Base-by-base conservation (phyloP, 1,140 invertebrate genomes). In the Episyrphus balteatus region DNA sequence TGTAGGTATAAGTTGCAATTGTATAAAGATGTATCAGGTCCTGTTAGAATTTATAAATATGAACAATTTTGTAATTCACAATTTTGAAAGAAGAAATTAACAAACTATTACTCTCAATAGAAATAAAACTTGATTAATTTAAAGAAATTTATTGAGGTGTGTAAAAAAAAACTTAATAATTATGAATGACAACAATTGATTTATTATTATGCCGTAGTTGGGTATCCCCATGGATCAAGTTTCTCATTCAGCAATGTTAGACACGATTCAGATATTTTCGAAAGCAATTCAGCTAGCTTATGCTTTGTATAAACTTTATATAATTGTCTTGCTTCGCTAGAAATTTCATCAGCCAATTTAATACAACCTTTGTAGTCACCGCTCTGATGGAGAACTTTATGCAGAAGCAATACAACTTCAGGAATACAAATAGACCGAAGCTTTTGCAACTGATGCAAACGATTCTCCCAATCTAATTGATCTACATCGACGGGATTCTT, bases 351-450 rank as follows among this genome's bases (percentile, higher is more conserved):
- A 6, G 86, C 81, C 10, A 95, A 61, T 58, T 87, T 79, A 15
- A 93, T 62, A 58, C 85, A 86, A 62, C 88, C 84, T 34, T 79
- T 74, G 55, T 86, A 83, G 51, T 85, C 77, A 52, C 78, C 79
- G 56, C 84, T 85, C 51, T 77, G 74, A 39, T 81, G 79, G 59
- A 95, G 75, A 8, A 95, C 82, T 40, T 80, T 84, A 53, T 88
- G 78, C 5, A 95, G 71, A 10, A 95, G 72, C 39, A 90, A 72
- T 5, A 81, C 78, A 39, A 92, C 74, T 73, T 90, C 84, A 5
- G 92, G 92, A 55, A 97, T 81, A 58, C 86, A 90, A 9, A 86
- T 71, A 52, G 81, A 78, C 45, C 91, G 77, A 11, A 97, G 68
- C 52, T 80, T 76, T 32, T 79, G 72, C 69, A 93, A 70, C 61